Evolutionary conservation across 2,888 invertebrate species (phyloP).

Genomic region (Ophioninae sp.): DNA sequence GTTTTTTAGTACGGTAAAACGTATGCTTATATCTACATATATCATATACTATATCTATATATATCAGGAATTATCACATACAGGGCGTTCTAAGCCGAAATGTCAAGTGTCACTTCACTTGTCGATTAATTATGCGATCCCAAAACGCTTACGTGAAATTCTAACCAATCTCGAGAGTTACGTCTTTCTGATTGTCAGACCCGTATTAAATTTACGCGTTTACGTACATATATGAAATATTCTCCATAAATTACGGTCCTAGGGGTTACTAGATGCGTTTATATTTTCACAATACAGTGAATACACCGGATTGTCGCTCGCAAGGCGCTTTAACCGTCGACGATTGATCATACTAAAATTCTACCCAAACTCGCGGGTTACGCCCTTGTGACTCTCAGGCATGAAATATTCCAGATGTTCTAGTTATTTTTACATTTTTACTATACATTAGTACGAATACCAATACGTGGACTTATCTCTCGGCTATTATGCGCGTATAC

Average conservation of each 20-base stretch:
- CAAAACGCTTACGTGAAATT: background rate
- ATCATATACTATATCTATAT: too few species aligned
- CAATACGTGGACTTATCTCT: background rate
- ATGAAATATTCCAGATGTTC: too few species aligned
- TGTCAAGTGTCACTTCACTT: background rate
- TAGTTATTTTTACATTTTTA: background rate
- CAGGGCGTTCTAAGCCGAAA: conserved; percentile 1
- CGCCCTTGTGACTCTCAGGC: too few species aligned
- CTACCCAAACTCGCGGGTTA: too few species aligned
- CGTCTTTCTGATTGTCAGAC: conserved; percentile 12
- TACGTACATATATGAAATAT: background rate
- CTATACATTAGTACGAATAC: background rate
- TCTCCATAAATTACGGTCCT: background rate
- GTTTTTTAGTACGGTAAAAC: conserved; percentile 2
- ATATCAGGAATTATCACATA: background rate
- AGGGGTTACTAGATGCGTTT: background rate
- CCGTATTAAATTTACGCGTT: background rate
- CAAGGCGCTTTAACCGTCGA: too few species aligned
- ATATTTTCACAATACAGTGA: too few species aligned
- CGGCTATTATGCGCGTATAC: background rate
- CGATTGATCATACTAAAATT: too few species aligned
- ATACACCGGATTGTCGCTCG: too few species aligned
- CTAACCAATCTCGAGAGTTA: conserved; percentile 7
- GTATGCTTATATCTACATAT: too few species aligned
- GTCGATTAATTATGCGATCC: background rate